Evolutionary conservation across 2,888 invertebrate genomes (phyloP), one percentile per base, ranked within the genome.

Genomic region (Argyra leucocephala): DNA sequence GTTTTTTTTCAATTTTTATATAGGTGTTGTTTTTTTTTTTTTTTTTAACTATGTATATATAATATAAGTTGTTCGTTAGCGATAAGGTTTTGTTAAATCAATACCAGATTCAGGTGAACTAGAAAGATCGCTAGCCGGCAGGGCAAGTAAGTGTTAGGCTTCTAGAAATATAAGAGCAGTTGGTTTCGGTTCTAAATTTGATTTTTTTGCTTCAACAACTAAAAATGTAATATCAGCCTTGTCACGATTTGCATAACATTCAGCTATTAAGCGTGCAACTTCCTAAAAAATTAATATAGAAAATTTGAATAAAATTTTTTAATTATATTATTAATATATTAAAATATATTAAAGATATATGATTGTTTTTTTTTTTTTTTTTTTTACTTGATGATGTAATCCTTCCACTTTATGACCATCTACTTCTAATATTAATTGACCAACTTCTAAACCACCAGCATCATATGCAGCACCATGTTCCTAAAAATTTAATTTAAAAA

Each of bases 381-480:
- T 61, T 66, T 64, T 68, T 67, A 79, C 80, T 74, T 90, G 90
- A 79, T 94, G 94, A 73, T 89, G 89, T 77, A 93, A 83, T 66
- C 91, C 90, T 77, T 87, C 85, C 67, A 88, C 88, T 66, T 86
- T 82, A 76, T 86, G 86, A 69, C 94, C 93, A 78, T 94, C 92
- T 71, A 94, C 92, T 78, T 94, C 93, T 70, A 96, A 84, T 75
- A 97, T 94, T 71, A 96, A 84, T 81, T 96, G 96, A 67, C 96
- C 96, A 70, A 95, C 93, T 80, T 94, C 92, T 70, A 97, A 83
- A 67, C 94, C 94, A 59, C 94, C 95, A 62, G 94, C 93, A 77
- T 91, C 90, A 79, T 87, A 92, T 60, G 96, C 96, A 67, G 96
- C 94, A 64, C 96, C 96, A 78, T 93, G 92, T 81, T 94, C 93